Base-by-base conservation (phyloP, 1,140 invertebrate genomes). In the Tenebrio molitor region DNA sequence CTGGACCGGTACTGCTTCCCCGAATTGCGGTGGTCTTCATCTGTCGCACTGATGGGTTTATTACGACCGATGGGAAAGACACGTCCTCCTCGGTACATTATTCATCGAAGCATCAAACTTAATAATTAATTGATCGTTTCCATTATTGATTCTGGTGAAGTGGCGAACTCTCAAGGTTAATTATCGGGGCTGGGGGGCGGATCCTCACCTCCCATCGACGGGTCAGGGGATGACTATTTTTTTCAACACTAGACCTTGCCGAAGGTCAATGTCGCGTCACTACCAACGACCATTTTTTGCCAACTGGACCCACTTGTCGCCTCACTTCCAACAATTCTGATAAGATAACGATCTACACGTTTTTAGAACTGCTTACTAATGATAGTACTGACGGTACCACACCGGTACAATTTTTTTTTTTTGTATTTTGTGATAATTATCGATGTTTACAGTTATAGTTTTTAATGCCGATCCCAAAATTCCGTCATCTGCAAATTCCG, bases 71-170 rank as follows among this genome's bases (percentile, higher is more conserved):
- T 39, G 6, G 4, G 21, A 58, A n/a, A 58, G 50, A 58, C 50
- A 58, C 50, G 50, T 58, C 23, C 15, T 21, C 14, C 29, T 10
- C 14, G 4, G 3, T 58, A 2, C 4, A 58, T 58, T 29, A 58
- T 58, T 58, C n/a, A 58, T 58, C 10, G 15, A 25, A 58, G n/a
- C 12, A 58, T 58, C 12, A 1, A 14, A 25, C 12, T 58, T 58
- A 58, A 58, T 58, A 58, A 58, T 58, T 58, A 12, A 58, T 12
- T 29, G 50, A 58, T 58, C 14, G 50, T 39, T 39, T 39, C 36
- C n/a, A 4, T 8, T 58, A 58, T 58, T 25, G 50, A 58, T 33
- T 29, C 2, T 2, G 3, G 23, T 3, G n/a, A 12, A 2, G 12
- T 39, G n/a, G 36, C 36, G 12, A 39, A 39, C 36, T 12, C 10